Conservation (phyloP, 1,140 invertebrate species). For the Vollenhovia emeryi region DNA sequence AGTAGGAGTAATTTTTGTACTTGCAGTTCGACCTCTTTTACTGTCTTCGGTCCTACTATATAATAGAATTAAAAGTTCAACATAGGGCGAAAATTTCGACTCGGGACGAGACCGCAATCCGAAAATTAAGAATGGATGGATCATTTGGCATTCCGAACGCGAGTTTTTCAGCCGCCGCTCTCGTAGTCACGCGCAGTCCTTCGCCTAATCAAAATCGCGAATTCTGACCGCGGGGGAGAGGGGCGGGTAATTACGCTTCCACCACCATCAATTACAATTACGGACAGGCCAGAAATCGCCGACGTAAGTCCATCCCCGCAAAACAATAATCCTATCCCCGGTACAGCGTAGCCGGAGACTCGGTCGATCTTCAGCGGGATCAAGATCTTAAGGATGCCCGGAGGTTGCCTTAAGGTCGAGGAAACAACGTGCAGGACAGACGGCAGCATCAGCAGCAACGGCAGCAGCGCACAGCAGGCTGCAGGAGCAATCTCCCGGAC, state of each 20-base stretch:
- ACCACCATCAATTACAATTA: slow-evolving; percentile 56
- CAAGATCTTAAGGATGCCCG: slow-evolving; percentile 74
- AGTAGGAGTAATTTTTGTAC: too few relatives aligned
- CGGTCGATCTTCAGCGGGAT: slow-evolving; percentile 70
- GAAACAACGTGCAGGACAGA: slow-evolving; percentile 75
- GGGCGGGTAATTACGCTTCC: slow-evolving; percentile 34
- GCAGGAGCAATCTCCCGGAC: slow-evolving; percentile 84
- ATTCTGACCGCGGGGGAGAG: background rate
- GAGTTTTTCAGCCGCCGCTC: background rate
- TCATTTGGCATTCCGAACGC: background rate
- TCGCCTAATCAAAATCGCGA: slow-evolving; percentile 36
- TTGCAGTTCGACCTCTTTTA: too few relatives aligned
- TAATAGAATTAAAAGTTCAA: too few relatives aligned
- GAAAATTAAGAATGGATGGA: background rate
- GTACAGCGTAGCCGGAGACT: slow-evolving; percentile 32
- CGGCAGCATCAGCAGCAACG: slow-evolving; percentile 68
- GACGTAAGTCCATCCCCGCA: slow-evolving; percentile 38
- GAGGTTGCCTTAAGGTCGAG: slow-evolving; percentile 74
- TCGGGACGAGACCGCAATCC: background rate
- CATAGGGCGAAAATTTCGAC: too few relatives aligned
- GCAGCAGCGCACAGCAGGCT: slow-evolving; percentile 75
- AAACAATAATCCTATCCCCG: slow-evolving; percentile 57
- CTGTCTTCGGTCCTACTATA: too few relatives aligned
- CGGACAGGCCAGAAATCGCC: slow-evolving; percentile 28
- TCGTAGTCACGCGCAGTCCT: slow-evolving; percentile 13